These are phyloP conservation scores for Intellagama lesueurii DNA, from an alignment of 2,797 vertebrate species.

Conservation along the genomic window DNA sequence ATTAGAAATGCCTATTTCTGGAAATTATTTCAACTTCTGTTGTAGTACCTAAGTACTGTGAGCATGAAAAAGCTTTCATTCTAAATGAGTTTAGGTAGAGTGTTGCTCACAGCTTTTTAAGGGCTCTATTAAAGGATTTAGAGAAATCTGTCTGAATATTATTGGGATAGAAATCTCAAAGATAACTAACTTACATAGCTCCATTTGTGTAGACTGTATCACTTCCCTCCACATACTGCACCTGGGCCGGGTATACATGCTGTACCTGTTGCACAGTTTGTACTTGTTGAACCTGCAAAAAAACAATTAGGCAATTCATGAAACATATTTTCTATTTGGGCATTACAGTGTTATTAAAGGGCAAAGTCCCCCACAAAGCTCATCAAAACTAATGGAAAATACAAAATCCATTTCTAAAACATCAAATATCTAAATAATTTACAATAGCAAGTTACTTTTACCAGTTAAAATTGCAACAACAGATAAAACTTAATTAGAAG, in stretches of 20 bases:
- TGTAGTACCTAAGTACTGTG: background rate
- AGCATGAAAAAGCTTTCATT: background rate
- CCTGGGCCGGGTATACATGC: constrained; percentile 85
- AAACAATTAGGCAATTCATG: constrained; percentile 36
- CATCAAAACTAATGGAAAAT: background rate
- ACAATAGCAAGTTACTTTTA: background rate
- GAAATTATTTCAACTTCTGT: background rate
- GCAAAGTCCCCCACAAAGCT: background rate
- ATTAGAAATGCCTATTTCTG: constrained; percentile 11
- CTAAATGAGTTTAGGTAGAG: background rate
- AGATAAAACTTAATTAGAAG: background rate
- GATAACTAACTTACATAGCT: constrained; percentile 82
- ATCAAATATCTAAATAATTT: background rate
- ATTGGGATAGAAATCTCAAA: background rate
- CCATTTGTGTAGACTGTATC: constrained; percentile 86
- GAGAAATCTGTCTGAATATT: constrained; percentile 8
- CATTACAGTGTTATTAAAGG: background rate
- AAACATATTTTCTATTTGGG: background rate
- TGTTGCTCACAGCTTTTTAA: background rate
- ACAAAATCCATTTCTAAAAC: background rate
- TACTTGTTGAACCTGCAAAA: constrained; percentile 83
- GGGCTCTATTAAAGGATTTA: background rate
- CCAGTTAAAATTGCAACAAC: background rate
- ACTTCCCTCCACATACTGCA: constrained; percentile 86
- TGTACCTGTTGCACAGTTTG: constrained; percentile 85